Base-by-base conservation (phyloP, 2,113 vertebrate species). In the Corynorhinus townsendii region DNA sequence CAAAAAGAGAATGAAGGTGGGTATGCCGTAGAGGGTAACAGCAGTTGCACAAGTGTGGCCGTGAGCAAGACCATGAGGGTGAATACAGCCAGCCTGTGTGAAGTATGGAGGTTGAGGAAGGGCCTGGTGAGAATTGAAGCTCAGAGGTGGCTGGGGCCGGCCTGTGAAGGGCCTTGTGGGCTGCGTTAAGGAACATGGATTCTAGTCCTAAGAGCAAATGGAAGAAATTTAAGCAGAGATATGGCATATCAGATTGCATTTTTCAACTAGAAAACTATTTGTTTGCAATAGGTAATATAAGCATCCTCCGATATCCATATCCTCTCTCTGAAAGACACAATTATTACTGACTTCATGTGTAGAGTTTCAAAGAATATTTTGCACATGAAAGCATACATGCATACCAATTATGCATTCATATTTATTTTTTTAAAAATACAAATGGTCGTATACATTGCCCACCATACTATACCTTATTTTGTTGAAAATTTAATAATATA, bases 11-110 rank as follows among this genome's bases (percentile, higher is more conserved):
- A 20, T 35, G 52, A 52, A 59, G 38, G 62, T 0, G 7, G 6
- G 2, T 26, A 1, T 7, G 5, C 19, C 4, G 0, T 1, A 6
- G 7, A 22, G 4, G 5, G 38, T 45, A 68, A 28, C 2, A 43
- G 71, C 40, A 11, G 11, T 0, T 0, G 3, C 4, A 12, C 26
- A 7, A 30, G 8, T 8, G 49, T 64, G 7, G 66, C 7, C 6
- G 47, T 15, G 52, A 90, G 22, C 1, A 0, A 0, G 35, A 11
- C 7, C 35, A 2, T 1, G 11, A 9, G 24, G 38, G 33, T 64
- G 79, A 82, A 19, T 17, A 24, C 4, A 35, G n/a, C 45, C 14
- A 40, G 38, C 0, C 1, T 4, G 4, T 4, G 0, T 20, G 7
- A 69, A 24, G 8, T 5, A 2, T 6, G 14, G 49, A 73, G 45